Percentiles rank a stretch among this genome's conserved stretches.
Conservation (phyloP, 2,113 vertebrate species). For the Natator depressus region DNA sequence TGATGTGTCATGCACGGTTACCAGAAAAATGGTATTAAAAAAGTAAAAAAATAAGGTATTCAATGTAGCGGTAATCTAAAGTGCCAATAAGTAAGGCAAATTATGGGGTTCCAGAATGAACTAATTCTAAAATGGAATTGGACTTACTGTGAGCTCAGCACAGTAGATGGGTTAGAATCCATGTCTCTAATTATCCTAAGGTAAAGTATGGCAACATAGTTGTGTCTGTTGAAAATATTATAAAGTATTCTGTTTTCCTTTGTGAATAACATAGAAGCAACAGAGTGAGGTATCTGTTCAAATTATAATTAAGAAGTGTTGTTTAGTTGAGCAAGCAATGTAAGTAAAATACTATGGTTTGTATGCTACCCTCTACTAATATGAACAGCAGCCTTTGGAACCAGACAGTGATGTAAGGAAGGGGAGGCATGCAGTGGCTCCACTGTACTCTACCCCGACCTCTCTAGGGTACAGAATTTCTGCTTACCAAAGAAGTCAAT, state of each 20-base stretch:
- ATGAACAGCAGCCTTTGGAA: not conserved
- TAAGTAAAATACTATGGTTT: not conserved
- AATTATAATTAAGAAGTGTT: too few species aligned
- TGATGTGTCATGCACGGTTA: not conserved
- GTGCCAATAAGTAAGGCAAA: too few species aligned
- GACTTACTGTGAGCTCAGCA: too few species aligned
- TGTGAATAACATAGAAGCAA: not conserved
- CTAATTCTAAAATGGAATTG: too few species aligned
- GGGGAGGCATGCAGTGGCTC: not conserved
- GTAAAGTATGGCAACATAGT: not conserved
- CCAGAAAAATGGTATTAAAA: not conserved
- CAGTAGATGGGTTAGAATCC: too few species aligned
- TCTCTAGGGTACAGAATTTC: not conserved
- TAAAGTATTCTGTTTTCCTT: not conserved
- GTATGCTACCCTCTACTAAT: not conserved
- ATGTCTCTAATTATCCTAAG: too few species aligned
- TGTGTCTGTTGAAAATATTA: not conserved
- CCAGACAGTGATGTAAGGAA: not conserved
- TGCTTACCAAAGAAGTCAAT: not conserved
- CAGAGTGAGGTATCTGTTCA: not conserved
- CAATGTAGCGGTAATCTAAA: too few species aligned
- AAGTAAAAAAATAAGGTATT: too few species aligned
- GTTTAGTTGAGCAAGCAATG: too few species aligned
- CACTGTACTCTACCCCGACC: not conserved
- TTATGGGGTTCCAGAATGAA: too few species aligned